Evolutionary conservation across 2,888 invertebrate genomes (phyloP).

Genomic region (Eubasilissa splendida): DNA sequence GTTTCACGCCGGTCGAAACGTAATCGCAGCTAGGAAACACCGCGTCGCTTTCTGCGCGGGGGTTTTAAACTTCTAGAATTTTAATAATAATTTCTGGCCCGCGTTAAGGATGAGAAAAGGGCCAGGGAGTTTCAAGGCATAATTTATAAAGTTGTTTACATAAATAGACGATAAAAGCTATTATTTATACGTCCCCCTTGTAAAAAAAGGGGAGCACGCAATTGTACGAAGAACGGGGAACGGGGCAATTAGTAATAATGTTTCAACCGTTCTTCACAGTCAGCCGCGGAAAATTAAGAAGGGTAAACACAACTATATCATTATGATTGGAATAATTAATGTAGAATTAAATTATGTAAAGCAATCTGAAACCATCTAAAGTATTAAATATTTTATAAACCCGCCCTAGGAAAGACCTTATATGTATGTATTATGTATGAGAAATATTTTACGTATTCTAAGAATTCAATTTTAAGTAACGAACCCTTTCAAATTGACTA

Average conservation of each 20-base stretch:
- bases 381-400: no score
- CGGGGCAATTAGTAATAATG: constrained; percentile 26
- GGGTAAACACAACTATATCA: no score
- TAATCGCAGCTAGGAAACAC: neutral
- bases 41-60: neutral
- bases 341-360: no score
- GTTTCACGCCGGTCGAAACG: neutral
- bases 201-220: constrained; percentile 12
- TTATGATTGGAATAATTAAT: constrained; percentile 6
- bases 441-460: no score
- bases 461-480: no score
- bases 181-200: constrained; percentile 33
- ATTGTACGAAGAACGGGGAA: neutral
- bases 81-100: neutral
- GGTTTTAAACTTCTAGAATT: neutral
- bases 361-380: no score
- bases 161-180: constrained; percentile 31
- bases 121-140: neutral
- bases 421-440: no score
- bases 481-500: no score
- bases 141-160: constrained; percentile 41
- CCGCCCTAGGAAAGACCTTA: no score
- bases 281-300: constrained; percentile 1
- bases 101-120: neutral
- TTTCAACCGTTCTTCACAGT: constrained; percentile 5